Conservation (phyloP, 2,888 invertebrate species). For the Sussaba pulchella region DNA sequence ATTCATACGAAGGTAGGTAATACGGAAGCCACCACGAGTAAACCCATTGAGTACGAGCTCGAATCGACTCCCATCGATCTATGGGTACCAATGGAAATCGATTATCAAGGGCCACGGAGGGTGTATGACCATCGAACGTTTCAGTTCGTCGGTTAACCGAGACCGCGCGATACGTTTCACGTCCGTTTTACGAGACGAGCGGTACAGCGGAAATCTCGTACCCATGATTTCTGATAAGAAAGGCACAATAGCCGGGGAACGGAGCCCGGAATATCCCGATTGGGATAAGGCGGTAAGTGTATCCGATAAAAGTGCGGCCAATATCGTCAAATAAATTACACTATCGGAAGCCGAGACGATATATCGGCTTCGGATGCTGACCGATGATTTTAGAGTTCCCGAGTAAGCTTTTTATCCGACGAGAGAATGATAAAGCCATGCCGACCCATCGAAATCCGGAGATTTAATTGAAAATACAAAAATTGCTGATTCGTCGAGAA, state of each 20-base stretch:
- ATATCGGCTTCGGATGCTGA: constrained; percentile 44
- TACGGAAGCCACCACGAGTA: constrained; percentile 20
- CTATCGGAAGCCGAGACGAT: constrained; percentile 52
- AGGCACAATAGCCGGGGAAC: constrained; percentile 38
- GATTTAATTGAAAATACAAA: constrained; percentile 48
- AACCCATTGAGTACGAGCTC: constrained; percentile 46
- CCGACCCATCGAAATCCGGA: background rate
- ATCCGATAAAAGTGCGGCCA: constrained; percentile 38
- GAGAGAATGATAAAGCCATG: constrained; percentile 1
- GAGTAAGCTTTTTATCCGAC: constrained; percentile 11
- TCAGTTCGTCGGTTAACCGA: constrained; percentile 54
- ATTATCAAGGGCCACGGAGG: constrained; percentile 44
- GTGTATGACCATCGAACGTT: constrained; percentile 36
- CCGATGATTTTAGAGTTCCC: constrained; percentile 9
- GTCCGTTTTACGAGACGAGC: constrained; percentile 35
- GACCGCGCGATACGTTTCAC: constrained; percentile 44
- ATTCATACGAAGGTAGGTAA: constrained; percentile 40
- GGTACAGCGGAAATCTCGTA: constrained; percentile 35
- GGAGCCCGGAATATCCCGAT: constrained; percentile 26
- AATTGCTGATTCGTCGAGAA: background rate
- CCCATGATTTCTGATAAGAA: constrained; percentile 56
- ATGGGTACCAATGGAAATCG: constrained; percentile 55
- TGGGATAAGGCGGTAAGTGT: constrained; percentile 22
- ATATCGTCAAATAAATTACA: constrained; percentile 67
- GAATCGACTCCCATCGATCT: constrained; percentile 44